Evolutionary conservation across 2,888 invertebrate species (phyloP).

Genomic region (Tenthredo amoena): DNA sequence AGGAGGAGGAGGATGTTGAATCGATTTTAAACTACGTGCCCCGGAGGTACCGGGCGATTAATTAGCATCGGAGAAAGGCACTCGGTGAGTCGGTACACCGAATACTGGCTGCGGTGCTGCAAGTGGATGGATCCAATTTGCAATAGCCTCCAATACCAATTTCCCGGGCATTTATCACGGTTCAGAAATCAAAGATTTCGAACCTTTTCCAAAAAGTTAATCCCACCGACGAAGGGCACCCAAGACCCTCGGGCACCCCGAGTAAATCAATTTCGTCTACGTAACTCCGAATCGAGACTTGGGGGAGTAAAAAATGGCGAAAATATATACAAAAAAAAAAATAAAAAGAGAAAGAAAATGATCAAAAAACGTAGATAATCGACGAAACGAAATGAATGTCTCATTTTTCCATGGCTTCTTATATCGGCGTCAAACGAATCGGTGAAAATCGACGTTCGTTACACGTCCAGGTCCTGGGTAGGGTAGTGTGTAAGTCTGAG

Average conservation of each 20-base stretch:
- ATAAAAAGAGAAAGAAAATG: background rate
- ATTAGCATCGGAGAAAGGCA: conserved; percentile 19
- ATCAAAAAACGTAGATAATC: background rate
- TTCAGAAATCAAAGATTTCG: conserved; percentile 63
- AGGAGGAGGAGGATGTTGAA: background rate
- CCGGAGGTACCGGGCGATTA: background rate
- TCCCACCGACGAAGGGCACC: background rate
- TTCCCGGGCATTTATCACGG: conserved; percentile 63
- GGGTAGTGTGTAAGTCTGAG: background rate
- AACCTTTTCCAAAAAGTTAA: conserved; percentile 56
- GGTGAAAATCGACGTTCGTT: background rate
- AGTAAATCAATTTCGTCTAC: conserved; percentile 29
- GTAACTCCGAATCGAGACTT: background rate
- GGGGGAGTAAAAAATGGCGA: background rate
- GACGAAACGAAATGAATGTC: background rate
- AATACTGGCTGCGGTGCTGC: background rate
- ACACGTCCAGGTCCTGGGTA: background rate
- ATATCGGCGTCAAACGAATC: background rate
- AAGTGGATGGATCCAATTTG: conserved; percentile 60
- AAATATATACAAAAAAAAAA: background rate
- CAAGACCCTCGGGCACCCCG: background rate
- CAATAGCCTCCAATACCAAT: conserved; percentile 58
- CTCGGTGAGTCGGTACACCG: background rate
- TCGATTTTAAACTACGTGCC: background rate
- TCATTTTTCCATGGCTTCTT: background rate